A percentile compares a stretch with the other conserved stretches of the same genome.
Evolutionary conservation across 2,888 invertebrate species (phyloP).

Genomic region (Ennomos quercinarius): DNA sequence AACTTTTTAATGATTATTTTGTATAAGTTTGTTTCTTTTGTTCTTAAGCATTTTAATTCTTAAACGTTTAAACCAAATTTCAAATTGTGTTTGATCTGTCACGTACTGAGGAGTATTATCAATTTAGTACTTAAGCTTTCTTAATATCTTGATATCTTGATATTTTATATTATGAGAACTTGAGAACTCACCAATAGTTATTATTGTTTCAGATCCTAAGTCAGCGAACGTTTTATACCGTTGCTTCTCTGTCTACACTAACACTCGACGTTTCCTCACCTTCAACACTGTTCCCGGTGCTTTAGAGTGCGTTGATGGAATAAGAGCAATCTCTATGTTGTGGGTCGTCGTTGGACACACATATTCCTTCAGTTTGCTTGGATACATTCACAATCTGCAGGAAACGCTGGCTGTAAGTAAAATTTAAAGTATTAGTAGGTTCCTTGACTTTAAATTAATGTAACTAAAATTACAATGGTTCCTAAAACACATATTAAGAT

Average conservation of each 20-base stretch:
- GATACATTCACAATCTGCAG: constrained; percentile 52
- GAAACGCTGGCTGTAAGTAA: constrained; percentile 45
- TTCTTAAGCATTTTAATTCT: neutral
- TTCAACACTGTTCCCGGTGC: constrained; percentile 58
- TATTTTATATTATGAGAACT: no score
- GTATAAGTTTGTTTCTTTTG: neutral
- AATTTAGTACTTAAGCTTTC: no score
- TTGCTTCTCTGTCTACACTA: constrained; percentile 71
- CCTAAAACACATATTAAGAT: no score
- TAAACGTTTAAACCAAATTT: no score
- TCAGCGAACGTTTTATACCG: constrained; percentile 44
- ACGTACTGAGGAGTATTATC: no score
- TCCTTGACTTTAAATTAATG: no score
- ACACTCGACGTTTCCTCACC: constrained; percentile 65
- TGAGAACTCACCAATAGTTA: neutral
- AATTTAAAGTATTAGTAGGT: no score
- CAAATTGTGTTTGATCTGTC: no score
- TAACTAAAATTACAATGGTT: no score
- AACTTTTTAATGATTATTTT: neutral
- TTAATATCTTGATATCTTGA: no score
- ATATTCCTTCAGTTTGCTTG: constrained; percentile 53
- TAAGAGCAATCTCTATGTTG: constrained; percentile 73
- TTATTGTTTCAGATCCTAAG: constrained; percentile 43
- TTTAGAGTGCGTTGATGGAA: constrained; percentile 73
- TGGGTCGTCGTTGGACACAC: constrained; percentile 78